These are phyloP conservation scores for Saimiri boliviensis DNA, from an alignment of 2,113 vertebrate species.

Conservation along the genomic window DNA sequence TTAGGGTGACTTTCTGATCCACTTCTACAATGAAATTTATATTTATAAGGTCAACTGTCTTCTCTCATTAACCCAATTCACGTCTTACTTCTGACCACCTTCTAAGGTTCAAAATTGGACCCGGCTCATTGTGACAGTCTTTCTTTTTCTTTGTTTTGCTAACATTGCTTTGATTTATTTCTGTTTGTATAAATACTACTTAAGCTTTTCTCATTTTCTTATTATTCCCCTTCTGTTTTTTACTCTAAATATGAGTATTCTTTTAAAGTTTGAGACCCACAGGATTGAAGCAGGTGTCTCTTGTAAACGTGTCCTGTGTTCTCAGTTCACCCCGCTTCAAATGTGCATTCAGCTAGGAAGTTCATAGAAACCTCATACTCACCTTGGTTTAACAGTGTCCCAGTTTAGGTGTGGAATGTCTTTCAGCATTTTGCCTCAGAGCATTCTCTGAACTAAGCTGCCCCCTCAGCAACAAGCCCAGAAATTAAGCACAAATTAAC, in stretches of 20 bases:
- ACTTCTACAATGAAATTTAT: neutral
- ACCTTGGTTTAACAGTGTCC: neutral
- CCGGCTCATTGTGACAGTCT: neutral
- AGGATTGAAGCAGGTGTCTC: neutral
- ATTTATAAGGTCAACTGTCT: slow-evolving; percentile 24
- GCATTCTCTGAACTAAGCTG: neutral
- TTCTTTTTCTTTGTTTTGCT: neutral
- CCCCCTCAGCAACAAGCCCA: neutral
- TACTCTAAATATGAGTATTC: neutral
- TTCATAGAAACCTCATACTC: neutral
- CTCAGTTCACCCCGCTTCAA: neutral
- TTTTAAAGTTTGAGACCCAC: neutral
- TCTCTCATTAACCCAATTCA: neutral
- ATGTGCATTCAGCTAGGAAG: neutral
- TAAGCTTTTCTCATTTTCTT: neutral
- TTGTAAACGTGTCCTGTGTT: neutral
- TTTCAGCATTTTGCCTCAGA: neutral
- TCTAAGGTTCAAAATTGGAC: neutral
- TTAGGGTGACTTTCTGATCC: slow-evolving; percentile 10
- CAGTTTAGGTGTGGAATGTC: neutral
- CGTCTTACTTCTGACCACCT: neutral
- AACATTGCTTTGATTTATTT: slow-evolving; percentile 24
- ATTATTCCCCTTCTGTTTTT: neutral
- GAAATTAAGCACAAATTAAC: too few species aligned
- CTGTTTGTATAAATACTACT: neutral